Percentiles rank a stretch among this genome's conserved stretches.
Conservation (phyloP, 2,888 invertebrate genomes). For the Hybos culiciformis region DNA sequence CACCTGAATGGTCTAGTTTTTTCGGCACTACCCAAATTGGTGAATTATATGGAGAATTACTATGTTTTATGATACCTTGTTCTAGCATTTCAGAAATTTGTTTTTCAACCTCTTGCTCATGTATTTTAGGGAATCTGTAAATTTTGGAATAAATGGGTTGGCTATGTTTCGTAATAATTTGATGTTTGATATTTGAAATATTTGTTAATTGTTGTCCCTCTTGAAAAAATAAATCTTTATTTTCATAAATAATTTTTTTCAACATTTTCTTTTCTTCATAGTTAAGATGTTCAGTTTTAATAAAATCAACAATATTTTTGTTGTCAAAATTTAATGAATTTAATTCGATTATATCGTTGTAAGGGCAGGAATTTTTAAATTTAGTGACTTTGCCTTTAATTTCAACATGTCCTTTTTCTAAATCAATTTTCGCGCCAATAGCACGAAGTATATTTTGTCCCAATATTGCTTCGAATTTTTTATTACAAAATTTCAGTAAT, state of each 20-base stretch:
- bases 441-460: not conserved
- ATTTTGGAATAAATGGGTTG: not conserved
- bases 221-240: slow-evolving; percentile 4
- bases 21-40: no score
- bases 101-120: not conserved
- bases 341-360: no score
- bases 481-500: not conserved
- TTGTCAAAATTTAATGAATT: not conserved
- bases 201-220: slow-evolving; percentile 4
- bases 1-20: slow-evolving; percentile 4
- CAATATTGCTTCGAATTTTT: not conserved
- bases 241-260: not conserved
- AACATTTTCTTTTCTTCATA: slow-evolving; percentile 2
- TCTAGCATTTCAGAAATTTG: slow-evolving; percentile 7
- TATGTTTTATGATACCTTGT: slow-evolving; percentile 4
- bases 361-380: not conserved
- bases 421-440: not conserved
- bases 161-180: not conserved
- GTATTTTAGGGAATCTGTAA: not conserved
- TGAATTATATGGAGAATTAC: no score
- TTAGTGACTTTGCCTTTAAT: not conserved
- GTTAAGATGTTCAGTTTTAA: slow-evolving; percentile 5
- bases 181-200: slow-evolving; percentile 1
- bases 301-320: no score
- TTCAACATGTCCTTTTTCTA: not conserved